A percentile compares a stretch with the other conserved stretches of the same genome.
These are phyloP conservation scores for Nineta flava DNA, from an alignment of 2,888 invertebrate species.

Conservation along the genomic window DNA sequence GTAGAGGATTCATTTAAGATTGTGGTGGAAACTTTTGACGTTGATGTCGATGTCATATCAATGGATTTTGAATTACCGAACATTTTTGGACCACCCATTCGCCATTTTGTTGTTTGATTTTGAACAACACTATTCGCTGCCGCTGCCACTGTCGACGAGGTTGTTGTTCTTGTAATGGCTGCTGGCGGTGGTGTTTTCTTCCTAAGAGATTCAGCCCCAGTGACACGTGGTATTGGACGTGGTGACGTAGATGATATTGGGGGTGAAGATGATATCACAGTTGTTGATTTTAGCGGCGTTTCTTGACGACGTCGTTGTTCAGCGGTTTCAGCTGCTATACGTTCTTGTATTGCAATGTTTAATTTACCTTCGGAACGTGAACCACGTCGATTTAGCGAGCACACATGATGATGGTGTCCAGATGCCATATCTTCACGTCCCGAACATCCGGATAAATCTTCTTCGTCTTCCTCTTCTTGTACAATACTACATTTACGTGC, in stretches of 20 bases:
- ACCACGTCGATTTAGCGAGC: slow-evolving; percentile 46
- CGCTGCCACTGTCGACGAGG: slow-evolving; percentile 8
- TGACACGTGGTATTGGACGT: background rate
- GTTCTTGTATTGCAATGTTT: slow-evolving; percentile 50
- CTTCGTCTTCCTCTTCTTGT: slow-evolving; percentile 83
- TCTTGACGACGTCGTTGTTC: slow-evolving; percentile 35
- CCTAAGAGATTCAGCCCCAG: too few species aligned
- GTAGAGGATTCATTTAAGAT: slow-evolving; percentile 36
- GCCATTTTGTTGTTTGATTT: slow-evolving; percentile 7
- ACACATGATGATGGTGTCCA: slow-evolving; percentile 17
- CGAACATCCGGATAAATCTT: slow-evolving; percentile 45
- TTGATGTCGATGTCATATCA: slow-evolving; percentile 12
- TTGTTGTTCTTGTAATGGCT: slow-evolving; percentile 3
- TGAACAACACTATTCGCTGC: slow-evolving; percentile 1
- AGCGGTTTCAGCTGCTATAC: slow-evolving; percentile 24
- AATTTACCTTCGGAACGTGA: slow-evolving; percentile 68
- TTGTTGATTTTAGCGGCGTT: slow-evolving; percentile 24
- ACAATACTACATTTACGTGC: slow-evolving; percentile 83
- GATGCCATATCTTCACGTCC: slow-evolving; percentile 38
- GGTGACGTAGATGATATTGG: slow-evolving; percentile 14
- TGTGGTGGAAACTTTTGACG: slow-evolving; percentile 23
- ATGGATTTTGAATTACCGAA: slow-evolving; percentile 3
- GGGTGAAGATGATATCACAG: background rate
- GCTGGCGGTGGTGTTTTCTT: background rate
- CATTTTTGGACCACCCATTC: background rate